Evolutionary conservation across 2,888 invertebrate species (phyloP).

Genomic region (Enchytraeus crypticus): DNA sequence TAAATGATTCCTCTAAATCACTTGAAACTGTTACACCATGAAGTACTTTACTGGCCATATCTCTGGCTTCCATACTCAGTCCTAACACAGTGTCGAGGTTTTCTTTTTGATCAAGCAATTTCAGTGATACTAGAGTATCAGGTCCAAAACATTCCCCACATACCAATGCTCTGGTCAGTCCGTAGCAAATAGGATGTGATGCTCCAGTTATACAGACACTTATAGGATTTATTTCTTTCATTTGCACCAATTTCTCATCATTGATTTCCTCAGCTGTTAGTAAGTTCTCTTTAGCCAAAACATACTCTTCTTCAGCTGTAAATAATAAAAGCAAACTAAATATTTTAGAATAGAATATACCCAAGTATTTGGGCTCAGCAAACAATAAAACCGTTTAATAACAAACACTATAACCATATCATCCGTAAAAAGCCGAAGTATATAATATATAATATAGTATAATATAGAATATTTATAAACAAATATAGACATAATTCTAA

Average conservation of each 20-base stretch:
- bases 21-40: constrained; percentile 27
- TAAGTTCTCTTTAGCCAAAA: constrained; percentile 40
- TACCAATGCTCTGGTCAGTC: constrained; percentile 32
- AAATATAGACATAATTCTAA: no score
- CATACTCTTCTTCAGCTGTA: constrained; percentile 37
- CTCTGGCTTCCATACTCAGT: constrained; percentile 39
- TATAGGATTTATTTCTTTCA: constrained; percentile 34
- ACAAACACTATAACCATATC: no score
- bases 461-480: no score
- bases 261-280: constrained; percentile 35
- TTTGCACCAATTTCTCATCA: constrained; percentile 32
- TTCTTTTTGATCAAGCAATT: constrained; percentile 31
- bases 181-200: constrained; percentile 33
- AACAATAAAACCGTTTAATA: no score
- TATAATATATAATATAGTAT: no score
- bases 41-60: constrained; percentile 36
- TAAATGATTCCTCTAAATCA: constrained; percentile 34
- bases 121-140: constrained; percentile 35
- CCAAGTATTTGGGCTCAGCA: no score
- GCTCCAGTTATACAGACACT: constrained; percentile 44
- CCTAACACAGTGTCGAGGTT: constrained; percentile 31
- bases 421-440: no score
- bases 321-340: no score
- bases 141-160: constrained; percentile 40
- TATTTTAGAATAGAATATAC: no score